Percentiles rank a stretch among this genome's conserved stretches.
Conservation (phyloP, 2,797 vertebrate species). For the Hipposideros larvatus region DNA sequence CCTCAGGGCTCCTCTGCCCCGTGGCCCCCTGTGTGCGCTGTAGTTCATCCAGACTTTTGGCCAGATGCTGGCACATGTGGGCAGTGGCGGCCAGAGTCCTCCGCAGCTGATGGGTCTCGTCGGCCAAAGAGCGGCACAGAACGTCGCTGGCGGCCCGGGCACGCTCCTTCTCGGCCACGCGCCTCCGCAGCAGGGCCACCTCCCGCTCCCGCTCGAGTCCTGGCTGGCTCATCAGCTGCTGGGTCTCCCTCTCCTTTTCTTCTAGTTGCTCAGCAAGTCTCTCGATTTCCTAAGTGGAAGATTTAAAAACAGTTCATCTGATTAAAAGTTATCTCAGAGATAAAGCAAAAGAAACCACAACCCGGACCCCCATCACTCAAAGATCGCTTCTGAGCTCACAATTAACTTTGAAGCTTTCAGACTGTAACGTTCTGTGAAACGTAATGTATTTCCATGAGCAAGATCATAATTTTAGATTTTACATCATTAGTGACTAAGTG, state of each 20-base stretch:
- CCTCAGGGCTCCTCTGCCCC: slow-evolving; percentile 76
- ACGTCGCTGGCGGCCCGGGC: slow-evolving; percentile 91
- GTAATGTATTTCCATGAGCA: not conserved
- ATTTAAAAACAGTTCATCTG: slow-evolving; percentile 7
- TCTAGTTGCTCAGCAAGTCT: slow-evolving; percentile 88
- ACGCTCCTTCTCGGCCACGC: slow-evolving; percentile 90
- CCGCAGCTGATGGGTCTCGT: slow-evolving; percentile 93
- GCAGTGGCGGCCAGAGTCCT: slow-evolving; percentile 92
- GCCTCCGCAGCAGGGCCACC: slow-evolving; percentile 88
- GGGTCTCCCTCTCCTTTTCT: slow-evolving; percentile 91
- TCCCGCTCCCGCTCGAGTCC: slow-evolving; percentile 85
- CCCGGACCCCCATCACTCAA: too few species aligned
- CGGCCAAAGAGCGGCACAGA: slow-evolving; percentile 92
- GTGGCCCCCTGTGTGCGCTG: slow-evolving; percentile 78
- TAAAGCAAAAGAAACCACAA: not conserved
- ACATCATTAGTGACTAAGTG: not conserved
- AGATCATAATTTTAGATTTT: not conserved
- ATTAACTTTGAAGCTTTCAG: not conserved
- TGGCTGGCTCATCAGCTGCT: slow-evolving; percentile 87
- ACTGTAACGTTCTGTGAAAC: not conserved
- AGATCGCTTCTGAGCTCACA: too few species aligned
- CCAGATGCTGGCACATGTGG: slow-evolving; percentile 95
- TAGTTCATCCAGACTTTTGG: slow-evolving; percentile 91
- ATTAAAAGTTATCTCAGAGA: not conserved
- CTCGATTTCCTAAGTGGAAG: slow-evolving; percentile 91